Evolutionary conservation across 2,797 vertebrate species (phyloP).

Genomic region (Microctenopoma steveboyesi): DNA sequence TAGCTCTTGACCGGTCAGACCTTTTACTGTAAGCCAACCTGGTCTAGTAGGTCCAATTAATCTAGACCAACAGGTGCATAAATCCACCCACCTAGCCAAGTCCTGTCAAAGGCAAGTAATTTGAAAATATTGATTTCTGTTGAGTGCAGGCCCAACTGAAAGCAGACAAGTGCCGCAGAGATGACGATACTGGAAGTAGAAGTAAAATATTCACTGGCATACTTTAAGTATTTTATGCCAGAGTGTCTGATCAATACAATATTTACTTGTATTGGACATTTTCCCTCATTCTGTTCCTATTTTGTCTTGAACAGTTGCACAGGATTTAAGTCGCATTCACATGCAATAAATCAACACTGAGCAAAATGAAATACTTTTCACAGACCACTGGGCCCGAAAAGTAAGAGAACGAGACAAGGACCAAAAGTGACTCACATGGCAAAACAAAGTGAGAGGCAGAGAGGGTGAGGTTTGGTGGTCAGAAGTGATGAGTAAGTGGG

Average conservation of each 20-base stretch:
- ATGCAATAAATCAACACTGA: neutral
- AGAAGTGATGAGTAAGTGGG: constrained; percentile 53
- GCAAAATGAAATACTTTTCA: constrained; percentile 12
- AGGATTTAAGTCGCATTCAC: neutral
- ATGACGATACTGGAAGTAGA: too few species aligned
- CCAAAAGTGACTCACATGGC: neutral
- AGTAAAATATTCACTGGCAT: too few species aligned
- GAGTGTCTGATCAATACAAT: too few species aligned
- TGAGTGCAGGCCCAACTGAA: constrained; percentile 5
- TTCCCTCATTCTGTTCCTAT: neutral
- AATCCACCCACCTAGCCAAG: constrained; percentile 25
- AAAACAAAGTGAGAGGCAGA: constrained; percentile 19
- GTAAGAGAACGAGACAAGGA: constrained; percentile 14
- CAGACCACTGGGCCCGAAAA: constrained; percentile 13
- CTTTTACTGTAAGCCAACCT: neutral
- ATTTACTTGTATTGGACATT: neutral
- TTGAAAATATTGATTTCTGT: constrained; percentile 46
- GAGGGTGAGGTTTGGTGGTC: constrained; percentile 37
- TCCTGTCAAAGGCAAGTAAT: constrained; percentile 32
- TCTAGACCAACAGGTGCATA: constrained; percentile 19
- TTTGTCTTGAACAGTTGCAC: neutral
- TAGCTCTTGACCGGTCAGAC: neutral
- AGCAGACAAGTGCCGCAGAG: neutral
- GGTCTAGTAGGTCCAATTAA: constrained; percentile 15
- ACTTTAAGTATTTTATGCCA: too few species aligned